Percentiles rank a stretch among this genome's conserved stretches.
These are phyloP conservation scores for Oscheius onirici DNA, from an alignment of 2,888 invertebrate genomes.

Conservation along the genomic window DNA sequence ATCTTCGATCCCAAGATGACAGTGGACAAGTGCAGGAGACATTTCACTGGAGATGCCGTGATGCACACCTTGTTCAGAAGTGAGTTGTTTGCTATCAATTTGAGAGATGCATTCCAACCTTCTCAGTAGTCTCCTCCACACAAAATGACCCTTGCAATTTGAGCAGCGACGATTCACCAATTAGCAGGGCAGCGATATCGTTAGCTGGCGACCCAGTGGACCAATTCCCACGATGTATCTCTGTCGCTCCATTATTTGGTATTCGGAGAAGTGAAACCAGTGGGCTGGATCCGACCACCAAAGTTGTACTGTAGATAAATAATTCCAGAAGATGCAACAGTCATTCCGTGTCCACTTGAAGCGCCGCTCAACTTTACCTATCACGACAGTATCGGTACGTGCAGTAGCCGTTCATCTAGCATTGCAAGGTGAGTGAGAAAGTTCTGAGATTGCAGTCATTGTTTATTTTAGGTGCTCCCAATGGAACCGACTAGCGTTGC, in stretches of 20 bases:
- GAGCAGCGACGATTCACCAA: constrained; percentile 1
- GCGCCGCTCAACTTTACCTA: constrained; percentile 51
- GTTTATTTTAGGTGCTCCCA: constrained; percentile 42
- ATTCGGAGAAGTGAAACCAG: not conserved
- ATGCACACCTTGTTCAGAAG: constrained; percentile 55
- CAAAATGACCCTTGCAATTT: constrained; percentile 5
- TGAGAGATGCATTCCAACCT: too few species aligned
- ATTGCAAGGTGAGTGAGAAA: constrained; percentile 32
- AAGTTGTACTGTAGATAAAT: too few species aligned
- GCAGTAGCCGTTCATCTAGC: constrained; percentile 45
- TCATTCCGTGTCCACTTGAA: constrained; percentile 46
- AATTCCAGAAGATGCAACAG: constrained; percentile 46
- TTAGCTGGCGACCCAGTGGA: constrained; percentile 17
- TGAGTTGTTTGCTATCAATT: constrained; percentile 15
- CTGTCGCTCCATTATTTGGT: constrained; percentile 3
- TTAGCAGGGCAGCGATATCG: constrained; percentile 27
- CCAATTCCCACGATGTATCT: constrained; percentile 25
- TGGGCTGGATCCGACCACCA: too few species aligned
- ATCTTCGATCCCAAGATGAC: constrained; percentile 45
- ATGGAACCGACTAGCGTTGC: constrained; percentile 45
- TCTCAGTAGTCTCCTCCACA: too few species aligned
- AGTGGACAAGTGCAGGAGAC: constrained; percentile 40
- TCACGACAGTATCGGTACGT: constrained; percentile 44
- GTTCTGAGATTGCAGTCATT: not conserved
- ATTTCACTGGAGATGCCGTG: constrained; percentile 44